phyloP scores from a whole-genome alignment of 2,888 invertebrate species.

The Cosmia trapezina region DNA sequence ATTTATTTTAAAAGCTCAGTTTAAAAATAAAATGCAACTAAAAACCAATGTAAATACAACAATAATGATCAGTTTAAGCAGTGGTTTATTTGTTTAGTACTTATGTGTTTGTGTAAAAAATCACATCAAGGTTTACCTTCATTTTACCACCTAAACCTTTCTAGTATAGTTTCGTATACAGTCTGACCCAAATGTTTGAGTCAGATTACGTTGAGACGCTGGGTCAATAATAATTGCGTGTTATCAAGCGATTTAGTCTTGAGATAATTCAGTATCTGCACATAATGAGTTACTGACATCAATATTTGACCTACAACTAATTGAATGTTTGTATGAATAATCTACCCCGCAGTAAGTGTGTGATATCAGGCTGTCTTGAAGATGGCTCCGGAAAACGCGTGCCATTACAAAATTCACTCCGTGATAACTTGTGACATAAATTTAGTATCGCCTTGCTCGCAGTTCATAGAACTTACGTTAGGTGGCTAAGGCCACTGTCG shows the following conservation, averaged over 20 bases:
- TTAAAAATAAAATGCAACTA: too few species aligned
- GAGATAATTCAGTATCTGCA: constrained; percentile 22
- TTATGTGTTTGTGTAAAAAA: too few species aligned
- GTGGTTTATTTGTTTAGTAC: too few species aligned
- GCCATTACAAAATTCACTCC: constrained; percentile 85
- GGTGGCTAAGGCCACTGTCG: constrained; percentile 60
- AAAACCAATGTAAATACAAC: too few species aligned
- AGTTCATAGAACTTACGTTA: constrained; percentile 87
- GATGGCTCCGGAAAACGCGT: constrained; percentile 80
- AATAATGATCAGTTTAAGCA: too few species aligned
- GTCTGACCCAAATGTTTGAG: constrained; percentile 36
- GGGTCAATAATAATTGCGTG: constrained; percentile 22
- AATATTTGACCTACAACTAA: constrained; percentile 52
- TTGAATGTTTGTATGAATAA: constrained; percentile 50
- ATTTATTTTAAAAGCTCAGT: too few species aligned
- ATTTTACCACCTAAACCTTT: too few species aligned
- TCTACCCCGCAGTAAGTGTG: constrained; percentile 18
- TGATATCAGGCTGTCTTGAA: constrained; percentile 50
- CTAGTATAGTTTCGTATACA: too few species aligned
- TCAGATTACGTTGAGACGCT: not conserved
- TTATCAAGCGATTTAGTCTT: constrained; percentile 33
- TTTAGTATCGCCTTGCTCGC: constrained; percentile 80
- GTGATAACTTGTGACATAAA: constrained; percentile 86
- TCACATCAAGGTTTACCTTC: too few species aligned
- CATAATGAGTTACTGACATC: constrained; percentile 49